These are phyloP conservation scores for Choloepus hoffmanni DNA, from an alignment of 2,113 vertebrate genomes.

Conservation along the genomic window DNA sequence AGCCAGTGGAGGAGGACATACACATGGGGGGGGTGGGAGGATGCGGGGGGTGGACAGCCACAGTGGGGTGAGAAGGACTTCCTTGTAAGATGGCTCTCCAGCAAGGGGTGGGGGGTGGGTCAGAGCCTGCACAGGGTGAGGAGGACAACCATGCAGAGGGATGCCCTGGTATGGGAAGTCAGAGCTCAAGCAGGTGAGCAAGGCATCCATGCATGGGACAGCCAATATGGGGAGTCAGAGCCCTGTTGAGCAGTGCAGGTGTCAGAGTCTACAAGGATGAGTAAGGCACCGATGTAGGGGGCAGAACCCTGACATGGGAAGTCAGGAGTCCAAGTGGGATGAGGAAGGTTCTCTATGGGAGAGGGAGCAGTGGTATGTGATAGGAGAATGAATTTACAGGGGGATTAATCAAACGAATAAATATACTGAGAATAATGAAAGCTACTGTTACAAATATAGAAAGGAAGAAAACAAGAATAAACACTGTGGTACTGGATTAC, in stretches of 20 bases:
- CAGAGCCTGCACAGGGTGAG: neutral
- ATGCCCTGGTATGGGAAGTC: neutral
- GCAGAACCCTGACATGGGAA: neutral
- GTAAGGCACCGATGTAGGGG: neutral
- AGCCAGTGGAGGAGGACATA: neutral
- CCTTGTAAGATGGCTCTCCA: neutral
- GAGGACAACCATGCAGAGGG: neutral
- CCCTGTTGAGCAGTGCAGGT: neutral
- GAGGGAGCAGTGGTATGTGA: neutral
- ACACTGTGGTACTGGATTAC: neutral
- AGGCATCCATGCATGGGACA: neutral
- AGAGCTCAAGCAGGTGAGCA: neutral
- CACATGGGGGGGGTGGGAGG: no score
- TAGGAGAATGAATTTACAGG: neutral
- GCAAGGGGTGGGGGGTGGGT: neutral
- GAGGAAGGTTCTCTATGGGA: neutral
- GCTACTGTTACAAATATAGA: neutral
- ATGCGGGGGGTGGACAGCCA: neutral
- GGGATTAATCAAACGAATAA: neutral
- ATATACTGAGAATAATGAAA: neutral
- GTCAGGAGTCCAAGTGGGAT: neutral
- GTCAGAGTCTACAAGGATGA: neutral
- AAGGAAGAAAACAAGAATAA: neutral
- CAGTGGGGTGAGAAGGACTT: neutral
- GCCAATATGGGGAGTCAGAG: neutral